These are phyloP conservation scores for Trissolcus japonicus DNA, from an alignment of 2,888 invertebrate species.

Conservation along the genomic window DNA sequence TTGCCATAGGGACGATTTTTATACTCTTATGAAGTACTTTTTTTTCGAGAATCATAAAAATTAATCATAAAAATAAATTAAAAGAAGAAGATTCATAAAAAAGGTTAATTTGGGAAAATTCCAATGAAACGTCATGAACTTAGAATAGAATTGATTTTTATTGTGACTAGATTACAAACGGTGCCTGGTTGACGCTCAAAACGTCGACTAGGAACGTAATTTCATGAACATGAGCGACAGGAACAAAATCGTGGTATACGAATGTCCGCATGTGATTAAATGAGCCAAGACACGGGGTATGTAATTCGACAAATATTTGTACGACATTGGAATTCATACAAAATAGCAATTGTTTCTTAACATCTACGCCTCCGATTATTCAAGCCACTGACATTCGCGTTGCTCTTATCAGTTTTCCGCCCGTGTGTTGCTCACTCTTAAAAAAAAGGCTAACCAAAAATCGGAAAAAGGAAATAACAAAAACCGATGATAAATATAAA, in stretches of 20 bases:
- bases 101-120: neutral
- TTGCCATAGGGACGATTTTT: too few species aligned
- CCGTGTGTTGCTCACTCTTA: neutral
- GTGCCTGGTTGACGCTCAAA: slow-evolving; percentile 71
- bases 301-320: slow-evolving; percentile 72
- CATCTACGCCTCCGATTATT: slow-evolving; percentile 65
- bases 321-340: slow-evolving; percentile 75
- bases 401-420: neutral
- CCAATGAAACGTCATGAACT: neutral
- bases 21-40: neutral
- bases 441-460: slow-evolving; percentile 3
- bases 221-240: slow-evolving; percentile 60
- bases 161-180: slow-evolving; percentile 77
- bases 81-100: neutral
- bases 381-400: slow-evolving; percentile 59
- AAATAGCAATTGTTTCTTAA: slow-evolving; percentile 74
- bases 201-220: slow-evolving; percentile 73
- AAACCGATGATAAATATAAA: slow-evolving; percentile 30
- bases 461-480: slow-evolving; percentile 5
- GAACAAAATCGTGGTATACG: slow-evolving; percentile 31
- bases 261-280: neutral
- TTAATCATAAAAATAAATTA: neutral
- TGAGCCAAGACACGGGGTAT: slow-evolving; percentile 66
- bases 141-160: slow-evolving; percentile 76
- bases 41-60: neutral